Evolutionary conservation across 2,888 invertebrate species (phyloP).

Genomic region (Drosophila pegasa): DNA sequence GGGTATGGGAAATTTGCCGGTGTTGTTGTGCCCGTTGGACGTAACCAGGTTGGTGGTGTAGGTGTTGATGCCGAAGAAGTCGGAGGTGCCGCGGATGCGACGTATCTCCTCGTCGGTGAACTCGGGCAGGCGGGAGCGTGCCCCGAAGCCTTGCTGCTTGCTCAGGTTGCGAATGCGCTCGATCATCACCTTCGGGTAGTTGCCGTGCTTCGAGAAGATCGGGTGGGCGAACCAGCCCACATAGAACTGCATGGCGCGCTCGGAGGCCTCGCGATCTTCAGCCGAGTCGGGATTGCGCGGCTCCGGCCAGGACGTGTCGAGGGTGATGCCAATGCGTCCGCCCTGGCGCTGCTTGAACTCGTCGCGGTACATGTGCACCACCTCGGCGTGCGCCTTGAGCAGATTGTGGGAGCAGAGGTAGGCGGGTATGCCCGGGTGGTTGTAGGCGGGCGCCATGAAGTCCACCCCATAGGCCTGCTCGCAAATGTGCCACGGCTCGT

Average conservation of each 20-base stretch:
- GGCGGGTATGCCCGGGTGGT: constrained; percentile 87
- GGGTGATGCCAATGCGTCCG: constrained; percentile 88
- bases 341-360: constrained; percentile 86
- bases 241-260: constrained; percentile 87
- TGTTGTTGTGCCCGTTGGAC: constrained; percentile 84
- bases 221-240: constrained; percentile 90
- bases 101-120: constrained; percentile 87
- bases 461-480: constrained; percentile 86
- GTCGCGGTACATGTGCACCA: constrained; percentile 88
- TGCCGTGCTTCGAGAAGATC: constrained; percentile 87
- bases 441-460: constrained; percentile 87
- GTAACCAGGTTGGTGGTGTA: constrained; percentile 87
- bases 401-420: constrained; percentile 90
- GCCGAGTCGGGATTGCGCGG: constrained; percentile 86
- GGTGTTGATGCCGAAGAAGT: constrained; percentile 91
- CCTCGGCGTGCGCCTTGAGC: constrained; percentile 90
- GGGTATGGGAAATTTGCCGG: constrained; percentile 84
- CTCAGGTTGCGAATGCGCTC: constrained; percentile 87
- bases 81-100: constrained; percentile 87
- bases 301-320: constrained; percentile 88
- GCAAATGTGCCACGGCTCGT: constrained; percentile 88
- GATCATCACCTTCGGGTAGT: constrained; percentile 89
- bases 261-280: constrained; percentile 87
- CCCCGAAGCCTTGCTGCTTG: constrained; percentile 86
- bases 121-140: constrained; percentile 87